Evolutionary conservation across 1,140 invertebrate genomes (phyloP), one percentile per base, ranked within the genome.

Genomic region (Hylaeus anthracinus): DNA sequence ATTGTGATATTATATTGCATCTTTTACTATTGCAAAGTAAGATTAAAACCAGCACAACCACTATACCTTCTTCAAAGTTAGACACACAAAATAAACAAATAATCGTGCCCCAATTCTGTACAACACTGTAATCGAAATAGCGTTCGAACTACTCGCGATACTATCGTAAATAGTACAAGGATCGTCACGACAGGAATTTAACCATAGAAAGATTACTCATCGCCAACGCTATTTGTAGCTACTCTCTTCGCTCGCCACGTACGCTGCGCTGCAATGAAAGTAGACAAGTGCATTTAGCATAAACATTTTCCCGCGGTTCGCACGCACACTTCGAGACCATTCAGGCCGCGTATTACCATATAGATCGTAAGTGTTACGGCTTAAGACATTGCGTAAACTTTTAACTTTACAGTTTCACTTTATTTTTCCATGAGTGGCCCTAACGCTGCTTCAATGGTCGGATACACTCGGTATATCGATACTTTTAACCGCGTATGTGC

Each of bases 401-500:
- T 39, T 61, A 43, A 72, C 67, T 72, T 72, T 79, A 72, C 41
- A 61, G 48, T 63, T 67, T 61, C 56, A 9, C 45, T 39, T 51
- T 56, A 37, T 55, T 79, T 79, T 79, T 71, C 37, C 63, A 43
- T 65, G 26, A 79, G 60, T 45, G 69, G 48, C 39, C 39, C 14
- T 61, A 64, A 63, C 67, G 15, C 14, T 9, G 51, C n/a, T 15
- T n/a, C 41, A 41, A 69, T 56, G 51, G 26, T 12, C 9, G 48
- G 48, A 79, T 79, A 55, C 60, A 69, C 55, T 71, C 15, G 8
- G 60, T 72, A 55, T 64, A 72, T 72, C 43, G 76, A 72, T 55
- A 63, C 76, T 55, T 79, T 63, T 39, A 51, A 12, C 58, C 48
- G 58, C 43, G 53, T 45, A n/a, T 76, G 39, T n/a, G 48, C 43